Base-by-base conservation (phyloP, 2,888 invertebrate species). In the Cepaea hortensis region DNA sequence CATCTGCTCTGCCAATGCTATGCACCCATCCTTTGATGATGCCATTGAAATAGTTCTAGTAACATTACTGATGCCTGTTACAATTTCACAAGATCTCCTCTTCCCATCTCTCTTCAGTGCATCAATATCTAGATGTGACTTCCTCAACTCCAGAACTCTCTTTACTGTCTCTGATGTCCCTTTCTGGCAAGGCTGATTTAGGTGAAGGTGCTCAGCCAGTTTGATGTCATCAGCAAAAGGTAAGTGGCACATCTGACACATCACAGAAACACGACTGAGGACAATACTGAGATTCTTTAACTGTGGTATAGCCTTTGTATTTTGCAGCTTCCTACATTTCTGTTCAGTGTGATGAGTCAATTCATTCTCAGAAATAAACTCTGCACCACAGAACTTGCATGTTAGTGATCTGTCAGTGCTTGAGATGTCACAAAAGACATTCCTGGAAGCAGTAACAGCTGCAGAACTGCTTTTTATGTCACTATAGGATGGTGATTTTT, bases 161-260 rank as follows among this genome's bases (percentile, higher is more conserved):
- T 35, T 13, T 13, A 35, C 15, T 15, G 2, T 65, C 18, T 35
- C 46, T 62, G 11, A 61, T n/a, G n/a, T 62, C 7, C 15, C 46
- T 70, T 72, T 55, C 7, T 18, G 72, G n/a, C 82, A 82, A 20
- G 72, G 6, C 3, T 50, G 55, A 6, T n/a, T 70, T 50, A 55
- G 13, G 3, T 72, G 81, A 70, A 81, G 75, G 62, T 83, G 83
- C 48, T 83, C 23, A 9, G 83, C 55, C 20, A 83, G 48, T 55
- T 23, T n/a, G 35, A 35, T 20, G n/a, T 65, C 65, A 75, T 73
- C 73, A 20, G 18, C 61, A 46, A 83, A 83, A 15, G 83, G n/a
- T 15, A 18, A 55, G 61, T 83, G 61, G 23, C 83, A 83, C 73
- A 20, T 46, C 20, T 18, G 23, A 23, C 83, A 83, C 62, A 83